Percentiles rank a stretch among this genome's conserved stretches.
phyloP scores from a whole-genome alignment of 2,797 vertebrate species.

The Prionace glauca region DNA sequence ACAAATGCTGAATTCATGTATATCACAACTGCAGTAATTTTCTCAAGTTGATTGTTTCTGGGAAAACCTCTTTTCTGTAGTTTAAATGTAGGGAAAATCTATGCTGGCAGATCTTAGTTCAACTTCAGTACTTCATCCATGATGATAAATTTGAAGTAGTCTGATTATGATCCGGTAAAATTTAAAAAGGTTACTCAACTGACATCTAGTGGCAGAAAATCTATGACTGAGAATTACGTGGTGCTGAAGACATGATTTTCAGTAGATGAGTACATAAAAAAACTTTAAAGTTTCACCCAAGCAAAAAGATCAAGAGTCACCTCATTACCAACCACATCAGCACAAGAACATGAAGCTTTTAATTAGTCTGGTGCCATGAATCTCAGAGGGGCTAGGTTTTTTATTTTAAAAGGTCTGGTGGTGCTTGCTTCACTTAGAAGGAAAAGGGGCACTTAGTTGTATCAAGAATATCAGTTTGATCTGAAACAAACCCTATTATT shows the following conservation, averaged over 20 bases:
- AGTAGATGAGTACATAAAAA: not conserved
- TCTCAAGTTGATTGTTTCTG: not conserved
- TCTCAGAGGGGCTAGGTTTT: not conserved
- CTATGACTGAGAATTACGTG: not conserved
- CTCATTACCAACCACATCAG: not conserved
- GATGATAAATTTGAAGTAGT: too few species aligned
- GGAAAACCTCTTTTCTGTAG: not conserved
- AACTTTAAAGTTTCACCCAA: not conserved
- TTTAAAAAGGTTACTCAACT: not conserved
- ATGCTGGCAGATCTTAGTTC: not conserved
- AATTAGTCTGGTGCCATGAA: not conserved
- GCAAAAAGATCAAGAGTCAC: not conserved
- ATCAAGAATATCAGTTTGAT: not conserved
- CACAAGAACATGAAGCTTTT: too few species aligned
- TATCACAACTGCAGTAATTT: not conserved
- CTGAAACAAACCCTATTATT: not conserved
- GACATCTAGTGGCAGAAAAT: slow-evolving; percentile 27
- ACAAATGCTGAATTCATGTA: slow-evolving; percentile 23
- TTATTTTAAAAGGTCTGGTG: not conserved
- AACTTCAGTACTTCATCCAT: not conserved
- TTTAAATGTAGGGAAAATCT: not conserved
- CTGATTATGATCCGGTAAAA: not conserved
- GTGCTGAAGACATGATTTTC: not conserved
- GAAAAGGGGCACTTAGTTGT: not conserved
- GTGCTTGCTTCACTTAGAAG: not conserved